phyloP scores from a whole-genome alignment of 2,888 invertebrate species.

The Rugalucina vietnamica region DNA sequence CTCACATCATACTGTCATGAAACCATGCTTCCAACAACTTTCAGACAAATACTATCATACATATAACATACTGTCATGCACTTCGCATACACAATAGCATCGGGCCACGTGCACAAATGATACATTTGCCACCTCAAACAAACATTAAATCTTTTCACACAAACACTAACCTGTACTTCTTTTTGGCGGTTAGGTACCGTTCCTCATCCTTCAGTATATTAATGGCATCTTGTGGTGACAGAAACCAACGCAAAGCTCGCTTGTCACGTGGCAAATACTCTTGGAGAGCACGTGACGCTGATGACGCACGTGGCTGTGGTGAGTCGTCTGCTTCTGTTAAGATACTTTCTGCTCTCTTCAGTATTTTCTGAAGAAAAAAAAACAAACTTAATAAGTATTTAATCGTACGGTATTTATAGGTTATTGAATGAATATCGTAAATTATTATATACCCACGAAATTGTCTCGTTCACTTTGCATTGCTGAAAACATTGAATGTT shows the following conservation, averaged over 20 bases:
- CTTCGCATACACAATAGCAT: too few species aligned
- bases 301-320: constrained; percentile 16
- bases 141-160: too few species aligned
- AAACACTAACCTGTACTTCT: not conserved
- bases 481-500: too few species aligned
- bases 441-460: too few species aligned
- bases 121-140: too few species aligned
- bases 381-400: not conserved
- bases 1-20: too few species aligned
- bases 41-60: too few species aligned
- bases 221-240: constrained; percentile 48
- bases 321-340: constrained; percentile 18
- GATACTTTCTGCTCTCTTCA: constrained; percentile 26
- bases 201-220: constrained; percentile 34
- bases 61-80: too few species aligned
- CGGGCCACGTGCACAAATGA: too few species aligned
- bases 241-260: constrained; percentile 53
- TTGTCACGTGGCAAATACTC: constrained; percentile 43
- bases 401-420: not conserved
- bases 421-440: too few species aligned
- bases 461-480: too few species aligned
- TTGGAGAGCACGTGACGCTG: constrained; percentile 36
- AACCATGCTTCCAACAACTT: too few species aligned
- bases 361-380: constrained; percentile 22
- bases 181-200: not conserved